Conservation (phyloP, 2,888 invertebrate genomes). For the Dorcus parallelipipedus region DNA sequence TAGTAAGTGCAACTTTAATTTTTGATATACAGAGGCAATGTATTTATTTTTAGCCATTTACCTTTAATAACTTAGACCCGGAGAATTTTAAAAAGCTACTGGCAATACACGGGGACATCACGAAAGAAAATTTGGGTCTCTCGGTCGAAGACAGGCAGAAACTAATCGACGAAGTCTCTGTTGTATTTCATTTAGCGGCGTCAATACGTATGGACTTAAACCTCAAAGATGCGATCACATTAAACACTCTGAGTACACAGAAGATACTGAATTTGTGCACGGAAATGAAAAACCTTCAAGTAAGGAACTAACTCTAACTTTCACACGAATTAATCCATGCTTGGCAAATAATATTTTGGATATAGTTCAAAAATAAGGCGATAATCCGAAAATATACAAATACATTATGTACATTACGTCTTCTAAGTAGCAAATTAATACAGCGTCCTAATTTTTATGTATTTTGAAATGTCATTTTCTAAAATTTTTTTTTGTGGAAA, state of each 20-base stretch:
- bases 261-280: slow-evolving; percentile 37
- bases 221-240: slow-evolving; percentile 58
- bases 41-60: slow-evolving; percentile 3
- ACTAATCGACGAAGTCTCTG: slow-evolving; percentile 54
- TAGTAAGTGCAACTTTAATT: too few species aligned
- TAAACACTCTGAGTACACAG: slow-evolving; percentile 56
- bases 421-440: too few species aligned
- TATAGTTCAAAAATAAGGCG: too few species aligned
- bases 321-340: too few species aligned
- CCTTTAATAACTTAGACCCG: background rate
- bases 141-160: slow-evolving; percentile 47
- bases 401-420: too few species aligned
- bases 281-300: slow-evolving; percentile 39
- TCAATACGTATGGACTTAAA: slow-evolving; percentile 68
- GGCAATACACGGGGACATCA: slow-evolving; percentile 54
- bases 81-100: slow-evolving; percentile 52
- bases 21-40: too few species aligned
- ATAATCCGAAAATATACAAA: too few species aligned
- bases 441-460: too few species aligned
- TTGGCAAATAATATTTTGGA: too few species aligned
- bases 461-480: too few species aligned
- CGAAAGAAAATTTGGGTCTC: slow-evolving; percentile 47
- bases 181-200: slow-evolving; percentile 71
- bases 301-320: background rate
- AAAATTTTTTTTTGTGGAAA: too few species aligned